A percentile compares a stretch with the other conserved stretches of the same genome.
phyloP scores from a whole-genome alignment of 35 echinoderm and acorn worm species.

The Acanthaster planci region DNA sequence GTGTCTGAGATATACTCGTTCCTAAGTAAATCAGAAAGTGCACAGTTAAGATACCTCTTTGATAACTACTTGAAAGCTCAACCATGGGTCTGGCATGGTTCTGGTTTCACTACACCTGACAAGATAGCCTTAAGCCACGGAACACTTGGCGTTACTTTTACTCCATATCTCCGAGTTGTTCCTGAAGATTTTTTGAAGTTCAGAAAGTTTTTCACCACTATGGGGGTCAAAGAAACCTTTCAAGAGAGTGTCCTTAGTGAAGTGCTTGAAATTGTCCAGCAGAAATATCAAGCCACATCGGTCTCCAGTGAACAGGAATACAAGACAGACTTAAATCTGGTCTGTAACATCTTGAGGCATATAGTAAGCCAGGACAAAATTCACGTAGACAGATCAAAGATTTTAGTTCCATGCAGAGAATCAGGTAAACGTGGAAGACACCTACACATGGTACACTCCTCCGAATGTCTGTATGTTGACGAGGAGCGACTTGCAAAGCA shows the following conservation, averaged over 20 bases:
- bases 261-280: not conserved
- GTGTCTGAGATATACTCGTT: conserved; percentile 9
- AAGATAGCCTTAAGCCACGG: conserved; percentile 6
- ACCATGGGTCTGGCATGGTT: conserved; percentile 56
- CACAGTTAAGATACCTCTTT: not conserved
- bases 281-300: not conserved
- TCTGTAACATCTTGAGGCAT: conserved; percentile 27
- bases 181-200: not conserved
- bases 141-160: not conserved
- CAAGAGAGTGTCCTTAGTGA: conserved; percentile 1
- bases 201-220: not conserved
- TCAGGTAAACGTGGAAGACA: not conserved
- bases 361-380: not conserved
- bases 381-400: not conserved
- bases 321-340: conserved; percentile 11
- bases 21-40: not conserved
- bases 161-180: conserved; percentile 13
- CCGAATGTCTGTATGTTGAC: conserved; percentile 28
- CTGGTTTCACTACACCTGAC: conserved; percentile 8
- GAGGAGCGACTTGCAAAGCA: conserved; percentile 36
- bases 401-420: conserved; percentile 13
- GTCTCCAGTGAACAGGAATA: not conserved
- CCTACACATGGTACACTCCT: not conserved
- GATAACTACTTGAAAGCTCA: not conserved
- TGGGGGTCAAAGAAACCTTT: conserved; percentile 13